phyloP scores from a whole-genome alignment of 2,888 invertebrate species.

The Hirtodrosophila histrioides region DNA sequence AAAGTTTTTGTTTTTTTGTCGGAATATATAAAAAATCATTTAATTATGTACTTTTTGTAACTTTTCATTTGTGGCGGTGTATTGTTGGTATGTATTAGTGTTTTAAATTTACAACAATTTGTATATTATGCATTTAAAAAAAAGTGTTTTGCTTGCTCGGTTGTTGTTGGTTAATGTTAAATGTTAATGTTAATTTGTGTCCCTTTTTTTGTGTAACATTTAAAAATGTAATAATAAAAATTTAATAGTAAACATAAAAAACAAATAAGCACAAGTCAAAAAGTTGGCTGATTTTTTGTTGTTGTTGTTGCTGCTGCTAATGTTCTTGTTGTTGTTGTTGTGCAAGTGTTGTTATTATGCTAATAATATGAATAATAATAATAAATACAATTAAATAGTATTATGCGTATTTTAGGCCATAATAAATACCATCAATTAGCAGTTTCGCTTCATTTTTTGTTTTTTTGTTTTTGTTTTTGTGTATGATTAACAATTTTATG shows the following conservation, averaged over 20 bases:
- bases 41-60: constrained; percentile 68
- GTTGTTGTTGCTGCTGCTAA: constrained; percentile 1
- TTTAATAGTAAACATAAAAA: constrained; percentile 68
- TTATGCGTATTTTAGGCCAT: constrained; percentile 58
- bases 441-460: constrained; percentile 50
- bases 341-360: constrained; percentile 52
- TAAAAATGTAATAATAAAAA: constrained; percentile 67
- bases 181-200: constrained; percentile 54
- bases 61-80: constrained; percentile 50
- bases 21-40: constrained; percentile 70
- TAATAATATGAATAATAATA: constrained; percentile 67
- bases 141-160: constrained; percentile 38
- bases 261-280: constrained; percentile 65
- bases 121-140: constrained; percentile 30
- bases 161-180: too few species aligned
- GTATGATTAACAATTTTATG: constrained; percentile 64
- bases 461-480: constrained; percentile 24
- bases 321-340: constrained; percentile 42
- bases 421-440: constrained; percentile 77
- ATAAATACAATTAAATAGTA: constrained; percentile 74
- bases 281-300: constrained; percentile 32
- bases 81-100: constrained; percentile 24
- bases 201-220: constrained; percentile 66
- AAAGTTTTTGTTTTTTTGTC: constrained; percentile 45
- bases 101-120: constrained; percentile 45